phyloP scores from a whole-genome alignment of 1,140 invertebrate species.

The Zaprionus kolodkinae region DNA sequence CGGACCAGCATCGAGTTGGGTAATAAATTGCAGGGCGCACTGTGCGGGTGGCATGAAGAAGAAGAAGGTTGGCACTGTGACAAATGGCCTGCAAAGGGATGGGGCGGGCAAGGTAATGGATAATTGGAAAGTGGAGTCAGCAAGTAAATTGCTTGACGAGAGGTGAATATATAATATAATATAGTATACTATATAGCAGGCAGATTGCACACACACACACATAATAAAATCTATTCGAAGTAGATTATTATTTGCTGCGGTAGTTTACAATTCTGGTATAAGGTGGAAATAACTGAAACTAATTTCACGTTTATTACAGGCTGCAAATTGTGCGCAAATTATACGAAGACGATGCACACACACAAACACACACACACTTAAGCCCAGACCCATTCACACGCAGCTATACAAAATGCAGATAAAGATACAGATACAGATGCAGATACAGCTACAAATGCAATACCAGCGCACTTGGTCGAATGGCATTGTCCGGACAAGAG shows the following conservation, averaged over 20 bases:
- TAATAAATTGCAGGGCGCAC: conserved; percentile 29
- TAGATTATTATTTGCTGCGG: conserved; percentile 6
- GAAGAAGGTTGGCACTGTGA: conserved; percentile 57
- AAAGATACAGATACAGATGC: conserved; percentile 27
- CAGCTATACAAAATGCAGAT: conserved; percentile 42
- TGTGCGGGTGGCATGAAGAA: conserved; percentile 32
- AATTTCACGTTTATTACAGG: conserved; percentile 66
- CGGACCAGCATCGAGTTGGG: not conserved
- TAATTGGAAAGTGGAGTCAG: conserved; percentile 49
- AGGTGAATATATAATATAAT: not conserved
- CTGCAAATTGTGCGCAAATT: conserved; percentile 65
- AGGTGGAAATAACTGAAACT: conserved; percentile 57
- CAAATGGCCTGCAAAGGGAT: conserved; percentile 39
- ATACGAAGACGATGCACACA: conserved; percentile 40
- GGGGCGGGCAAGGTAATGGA: conserved; percentile 27
- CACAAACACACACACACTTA: not conserved
- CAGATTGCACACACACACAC: not conserved
- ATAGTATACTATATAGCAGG: not conserved
- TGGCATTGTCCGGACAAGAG: conserved; percentile 59
- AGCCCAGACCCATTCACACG: not conserved
- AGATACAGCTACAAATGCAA: conserved; percentile 31
- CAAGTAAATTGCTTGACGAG: conserved; percentile 32
- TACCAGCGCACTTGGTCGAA: conserved; percentile 34
- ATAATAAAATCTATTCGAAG: conserved; percentile 15
- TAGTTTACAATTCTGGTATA: conserved; percentile 49